Base-by-base conservation (phyloP, 1,140 invertebrate genomes). In the Drosophila willistoni region DNA sequence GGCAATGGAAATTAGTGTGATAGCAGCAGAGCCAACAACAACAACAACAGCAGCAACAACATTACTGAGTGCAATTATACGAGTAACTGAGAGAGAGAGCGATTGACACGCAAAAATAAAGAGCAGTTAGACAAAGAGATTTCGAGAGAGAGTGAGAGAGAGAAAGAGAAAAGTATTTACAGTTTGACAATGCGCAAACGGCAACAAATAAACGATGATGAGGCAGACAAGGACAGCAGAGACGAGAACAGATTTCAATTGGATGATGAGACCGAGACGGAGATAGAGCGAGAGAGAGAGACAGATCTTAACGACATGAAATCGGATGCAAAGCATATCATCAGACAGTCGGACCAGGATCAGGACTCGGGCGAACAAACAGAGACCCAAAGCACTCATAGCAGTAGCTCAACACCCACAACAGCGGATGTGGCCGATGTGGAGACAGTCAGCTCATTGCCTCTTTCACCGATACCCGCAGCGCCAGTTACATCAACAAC, bases 361-460 rank as follows among this genome's bases (percentile, higher is more conserved):
- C 72, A 73, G 33, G 64, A 89, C 68, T 55, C 54, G 29, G 74
- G 77, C 10, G 81, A 85, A 7, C 81, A 74, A 13, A 89, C 86
- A 7, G 85, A 90, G 19, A 90, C 81, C 6, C 70, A 77, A 47
- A 86, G 90, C 68, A 90, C 80, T 25, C 77, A 70, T 54, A 89
- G 84, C 62, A 90, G 72, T 70, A 91, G 82, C 14, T 91, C 90
- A 10, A 87, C 90, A 33, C 90, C 90, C 10, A 91, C 90, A 10
- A 91, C 90, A n/a, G 90, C 85, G 7, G 90, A 91, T 71, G 90
- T 91, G 42, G 90, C 90, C 6, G 90, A 91, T 74, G 79, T 90
- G 55, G 73, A 68, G 55, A 90, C 84, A 17, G 71, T 90, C 17
- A 89, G 47, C 51, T 87, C 83, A 10, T 41, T 87, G 57, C 72